Evolutionary conservation across 2,113 vertebrate genomes (phyloP), one percentile per base, ranked within the genome.

Genomic region (Megaleporinus macrocephalus): DNA sequence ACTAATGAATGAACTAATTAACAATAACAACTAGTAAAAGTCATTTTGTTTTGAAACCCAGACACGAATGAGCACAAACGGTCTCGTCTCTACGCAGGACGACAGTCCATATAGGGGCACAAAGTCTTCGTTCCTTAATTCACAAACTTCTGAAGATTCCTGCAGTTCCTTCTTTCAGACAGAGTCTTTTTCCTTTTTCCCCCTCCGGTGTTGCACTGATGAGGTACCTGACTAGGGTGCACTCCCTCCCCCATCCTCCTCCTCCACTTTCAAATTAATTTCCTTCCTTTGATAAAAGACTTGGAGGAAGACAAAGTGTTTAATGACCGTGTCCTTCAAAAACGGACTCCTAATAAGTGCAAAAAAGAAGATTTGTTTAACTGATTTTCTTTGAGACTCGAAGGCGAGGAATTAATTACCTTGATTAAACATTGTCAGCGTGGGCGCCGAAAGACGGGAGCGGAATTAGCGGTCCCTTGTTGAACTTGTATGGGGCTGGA

Each of bases 401-500:
- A 82, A 66, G 90, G 87, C 89, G 80, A 69, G 85, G 85, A 93
- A 92, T 93, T 91, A 93, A 93, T 92, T 92, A 91, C 83, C 74
- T 87, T 93, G 92, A 92, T 94, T 93, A 93, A 92, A 93, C 90
- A 90, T 92, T 89, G 89, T 92, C 88, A 79, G 86, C 87, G 86
- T 88, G 87, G 72, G 79, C 82, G 84, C 79, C 70, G 71, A 89
- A 86, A 84, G 76, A 88, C 79, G 33, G 84, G 83, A 76, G 81
- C 76, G 33, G 85, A 88, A 86, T 84, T 85, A 88, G 85, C 41
- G 30, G 68, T 83, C 63, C 79, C 82, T 86, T 83, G 87, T 83
- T 80, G 79, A 80, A 81, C 86, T 86, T 73, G 79, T 59, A 65
- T 26, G 81, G 76, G 65, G 77, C 79, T 82, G 75, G 86, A 83